Conservation (phyloP, 1,140 invertebrate genomes). For the Anthonomus grandis region DNA sequence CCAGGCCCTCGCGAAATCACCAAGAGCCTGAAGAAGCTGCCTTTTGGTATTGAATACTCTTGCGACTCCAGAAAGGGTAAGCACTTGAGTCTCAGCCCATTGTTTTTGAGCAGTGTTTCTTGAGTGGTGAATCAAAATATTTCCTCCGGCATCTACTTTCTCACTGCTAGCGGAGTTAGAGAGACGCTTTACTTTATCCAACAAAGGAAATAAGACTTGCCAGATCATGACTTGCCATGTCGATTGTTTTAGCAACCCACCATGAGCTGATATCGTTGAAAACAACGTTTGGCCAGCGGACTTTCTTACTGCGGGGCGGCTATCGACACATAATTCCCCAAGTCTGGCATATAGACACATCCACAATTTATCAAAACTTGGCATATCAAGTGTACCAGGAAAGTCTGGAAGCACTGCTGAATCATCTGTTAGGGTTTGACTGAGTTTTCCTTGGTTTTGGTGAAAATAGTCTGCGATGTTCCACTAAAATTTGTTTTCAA, state of each 20-base stretch:
- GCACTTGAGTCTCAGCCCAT: conserved; percentile 91
- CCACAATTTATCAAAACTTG: conserved; percentile 91
- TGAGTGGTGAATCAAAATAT: conserved; percentile 97
- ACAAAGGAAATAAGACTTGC: conserved; percentile 92
- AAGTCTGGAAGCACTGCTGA: conserved; percentile 75
- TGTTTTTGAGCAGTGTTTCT: conserved; percentile 98
- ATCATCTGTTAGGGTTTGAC: conserved; percentile 66
- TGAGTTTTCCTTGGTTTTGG: conserved; percentile 89
- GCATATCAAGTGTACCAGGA: conserved; percentile 78
- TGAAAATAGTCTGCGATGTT: conserved; percentile 97
- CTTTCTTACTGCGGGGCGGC: conserved; percentile 92
- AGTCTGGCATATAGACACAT: conserved; percentile 91
- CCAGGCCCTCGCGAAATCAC: conserved; percentile 92
- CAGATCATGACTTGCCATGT: conserved; percentile 89
- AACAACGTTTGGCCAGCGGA: conserved; percentile 98
- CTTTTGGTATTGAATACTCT: conserved; percentile 86
- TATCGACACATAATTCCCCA: conserved; percentile 92
- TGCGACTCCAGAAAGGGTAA: conserved; percentile 62
- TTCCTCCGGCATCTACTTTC: conserved; percentile 87
- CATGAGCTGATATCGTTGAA: conserved; percentile 95
- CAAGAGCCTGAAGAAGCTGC: conserved; percentile 75
- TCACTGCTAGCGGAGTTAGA: conserved; percentile 91
- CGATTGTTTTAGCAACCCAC: conserved; percentile 75
- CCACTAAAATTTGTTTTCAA: conserved; percentile 67
- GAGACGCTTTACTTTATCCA: conserved; percentile 87